phyloP scores from a whole-genome alignment of 2,888 invertebrate species.

The Cepaea hortensis region DNA sequence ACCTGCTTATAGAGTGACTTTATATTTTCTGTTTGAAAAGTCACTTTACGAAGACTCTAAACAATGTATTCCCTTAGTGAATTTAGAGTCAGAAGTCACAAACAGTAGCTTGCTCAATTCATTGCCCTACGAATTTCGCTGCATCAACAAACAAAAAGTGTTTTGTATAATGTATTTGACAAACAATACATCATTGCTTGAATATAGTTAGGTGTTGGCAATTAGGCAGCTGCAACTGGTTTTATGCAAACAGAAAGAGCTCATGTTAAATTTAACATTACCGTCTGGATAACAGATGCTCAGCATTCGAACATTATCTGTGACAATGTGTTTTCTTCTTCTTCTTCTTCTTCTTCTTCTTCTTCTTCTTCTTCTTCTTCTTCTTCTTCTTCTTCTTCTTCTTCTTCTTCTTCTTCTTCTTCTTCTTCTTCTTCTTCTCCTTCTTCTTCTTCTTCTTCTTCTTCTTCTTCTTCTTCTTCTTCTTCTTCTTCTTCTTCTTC shows the following conservation, averaged over 20 bases:
- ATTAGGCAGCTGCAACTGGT: not conserved
- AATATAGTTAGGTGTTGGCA: not conserved
- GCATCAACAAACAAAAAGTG: not conserved
- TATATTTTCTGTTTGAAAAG: too few species aligned
- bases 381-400: constrained; percentile 24
- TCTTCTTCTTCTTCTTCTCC: constrained; percentile 34
- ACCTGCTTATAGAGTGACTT: too few species aligned
- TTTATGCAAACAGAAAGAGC: too few species aligned
- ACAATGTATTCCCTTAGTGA: too few species aligned
- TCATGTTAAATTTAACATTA: too few species aligned
- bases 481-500: not conserved
- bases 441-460: constrained; percentile 35
- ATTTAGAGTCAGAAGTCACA: not conserved
- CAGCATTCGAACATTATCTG: too few species aligned
- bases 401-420: constrained; percentile 40
- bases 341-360: constrained; percentile 2
- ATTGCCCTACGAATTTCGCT: not conserved
- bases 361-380: constrained; percentile 29
- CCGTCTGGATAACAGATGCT: too few species aligned
- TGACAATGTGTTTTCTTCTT: too few species aligned
- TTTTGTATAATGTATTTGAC: not conserved
- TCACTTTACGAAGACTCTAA: too few species aligned
- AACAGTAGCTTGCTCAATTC: not conserved
- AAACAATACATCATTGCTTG: too few species aligned
- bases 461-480: constrained; percentile 39